Conservation (phyloP, 2,113 vertebrate species). For the Pseudois nayaur region DNA sequence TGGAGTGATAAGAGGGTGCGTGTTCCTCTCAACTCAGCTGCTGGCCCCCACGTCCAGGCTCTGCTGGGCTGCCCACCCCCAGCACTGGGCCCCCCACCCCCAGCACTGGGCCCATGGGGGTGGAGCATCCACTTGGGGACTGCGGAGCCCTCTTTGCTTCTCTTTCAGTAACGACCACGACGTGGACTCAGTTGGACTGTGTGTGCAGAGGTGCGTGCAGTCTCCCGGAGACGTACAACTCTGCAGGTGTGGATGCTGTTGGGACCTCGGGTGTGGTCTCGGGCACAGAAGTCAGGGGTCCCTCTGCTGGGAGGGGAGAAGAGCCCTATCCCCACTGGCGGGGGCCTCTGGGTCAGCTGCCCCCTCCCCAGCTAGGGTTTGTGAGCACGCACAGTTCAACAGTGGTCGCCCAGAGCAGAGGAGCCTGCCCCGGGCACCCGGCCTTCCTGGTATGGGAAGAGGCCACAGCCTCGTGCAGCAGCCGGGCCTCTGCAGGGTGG, state of each 20-base stretch:
- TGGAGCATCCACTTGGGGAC: too few species aligned
- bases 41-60: background rate
- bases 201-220: accelerated
- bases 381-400: too few species aligned
- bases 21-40: background rate
- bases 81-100: background rate
- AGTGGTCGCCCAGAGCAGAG: background rate
- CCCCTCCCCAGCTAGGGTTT: background rate
- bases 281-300: background rate
- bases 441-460: background rate
- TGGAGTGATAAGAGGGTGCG: background rate
- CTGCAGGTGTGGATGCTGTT: accelerated
- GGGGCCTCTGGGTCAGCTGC: background rate
- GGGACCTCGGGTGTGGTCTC: accelerated
- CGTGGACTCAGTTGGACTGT: accelerated
- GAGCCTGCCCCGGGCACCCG: background rate
- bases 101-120: accelerated
- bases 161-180: too few species aligned
- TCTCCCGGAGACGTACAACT: accelerated
- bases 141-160: background rate
- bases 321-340: accelerated
- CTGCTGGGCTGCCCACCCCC: background rate
- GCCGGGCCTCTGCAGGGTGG: slow-evolving; percentile 32
- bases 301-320: background rate
- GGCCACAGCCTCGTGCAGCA: background rate